Evolutionary conservation across 1,140 invertebrate genomes (phyloP).

Genomic region (Atopsyche davidsoni): DNA sequence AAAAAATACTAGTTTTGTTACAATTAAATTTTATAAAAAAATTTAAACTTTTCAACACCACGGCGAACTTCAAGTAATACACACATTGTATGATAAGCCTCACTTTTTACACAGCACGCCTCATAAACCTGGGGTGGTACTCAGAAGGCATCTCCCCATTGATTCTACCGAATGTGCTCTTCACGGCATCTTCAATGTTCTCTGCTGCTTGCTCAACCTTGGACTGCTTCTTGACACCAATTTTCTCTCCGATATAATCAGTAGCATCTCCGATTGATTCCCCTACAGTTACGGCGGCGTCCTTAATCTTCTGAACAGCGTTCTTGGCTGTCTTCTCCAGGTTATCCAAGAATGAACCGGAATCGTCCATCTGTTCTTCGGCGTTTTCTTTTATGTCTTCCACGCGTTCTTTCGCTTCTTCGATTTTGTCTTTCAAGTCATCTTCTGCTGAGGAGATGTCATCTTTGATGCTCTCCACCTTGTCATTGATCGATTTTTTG

Average conservation of each 20-base stretch:
- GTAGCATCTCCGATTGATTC: conserved; percentile 22
- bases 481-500: conserved; percentile 14
- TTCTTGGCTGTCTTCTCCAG: conserved; percentile 16
- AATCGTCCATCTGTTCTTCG: conserved; percentile 19
- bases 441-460: conserved; percentile 15
- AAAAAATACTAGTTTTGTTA: too few species aligned
- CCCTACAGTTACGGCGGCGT: conserved; percentile 16
- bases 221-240: conserved; percentile 22
- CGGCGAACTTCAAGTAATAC: too few species aligned
- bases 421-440: conserved; percentile 6
- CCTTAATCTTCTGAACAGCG: conserved; percentile 20
- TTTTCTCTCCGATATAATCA: conserved; percentile 26
- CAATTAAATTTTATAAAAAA: too few species aligned
- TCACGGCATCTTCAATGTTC: conserved; percentile 15
- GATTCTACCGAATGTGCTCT: conserved; percentile 13
- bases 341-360: conserved; percentile 22
- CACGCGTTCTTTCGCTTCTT: conserved; percentile 14
- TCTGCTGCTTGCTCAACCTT: conserved; percentile 14
- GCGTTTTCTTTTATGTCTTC: conserved; percentile 10
- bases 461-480: conserved; percentile 15
- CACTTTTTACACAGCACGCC: conserved; percentile 7
- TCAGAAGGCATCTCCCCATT: conserved; percentile 14
- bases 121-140: conserved; percentile 20
- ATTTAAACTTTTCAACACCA: too few species aligned
- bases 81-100: too few species aligned